A percentile compares a stretch with the other conserved stretches of the same genome.
Conservation (phyloP, 1,140 invertebrate genomes). For the Gonatopus flavifemur region DNA sequence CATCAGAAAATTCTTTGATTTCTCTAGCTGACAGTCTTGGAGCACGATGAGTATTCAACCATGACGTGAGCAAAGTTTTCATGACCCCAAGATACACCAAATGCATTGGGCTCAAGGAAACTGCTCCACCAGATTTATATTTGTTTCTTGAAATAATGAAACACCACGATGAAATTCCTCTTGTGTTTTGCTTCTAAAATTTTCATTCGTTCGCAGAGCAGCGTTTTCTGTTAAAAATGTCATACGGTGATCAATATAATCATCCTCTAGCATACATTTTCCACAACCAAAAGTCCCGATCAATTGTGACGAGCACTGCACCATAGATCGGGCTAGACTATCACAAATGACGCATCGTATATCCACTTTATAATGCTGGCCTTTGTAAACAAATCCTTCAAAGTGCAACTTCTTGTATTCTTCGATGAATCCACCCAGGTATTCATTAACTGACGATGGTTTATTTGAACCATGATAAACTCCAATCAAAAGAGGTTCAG, state of each 20-base stretch:
- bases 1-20: conserved; percentile 13
- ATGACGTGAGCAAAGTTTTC: conserved; percentile 38
- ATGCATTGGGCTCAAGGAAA: conserved; percentile 51
- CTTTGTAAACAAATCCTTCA: conserved; percentile 10
- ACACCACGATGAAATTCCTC: conserved; percentile 37
- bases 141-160: conserved; percentile 29
- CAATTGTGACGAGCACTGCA: conserved; percentile 12
- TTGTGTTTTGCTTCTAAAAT: conserved; percentile 29
- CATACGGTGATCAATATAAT: conserved; percentile 22
- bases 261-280: conserved; percentile 32
- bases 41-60: conserved; percentile 20
- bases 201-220: conserved; percentile 25
- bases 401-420: conserved; percentile 17
- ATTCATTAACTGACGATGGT: conserved; percentile 16
- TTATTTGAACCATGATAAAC: conserved; percentile 23
- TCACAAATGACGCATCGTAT: conserved; percentile 20
- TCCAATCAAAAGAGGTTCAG: conserved; percentile 19
- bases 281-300: conserved; percentile 23
- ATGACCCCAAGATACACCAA: conserved; percentile 47
- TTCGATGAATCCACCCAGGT: conserved; percentile 20
- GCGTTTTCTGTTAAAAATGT: conserved; percentile 24
- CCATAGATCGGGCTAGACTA: conserved; percentile 11
- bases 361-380: background rate
- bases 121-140: conserved; percentile 37
- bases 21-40: background rate